Percentiles rank a stretch among this genome's conserved stretches.
Evolutionary conservation across 1,140 invertebrate genomes (phyloP).

Genomic region (Lucilia cuprina): DNA sequence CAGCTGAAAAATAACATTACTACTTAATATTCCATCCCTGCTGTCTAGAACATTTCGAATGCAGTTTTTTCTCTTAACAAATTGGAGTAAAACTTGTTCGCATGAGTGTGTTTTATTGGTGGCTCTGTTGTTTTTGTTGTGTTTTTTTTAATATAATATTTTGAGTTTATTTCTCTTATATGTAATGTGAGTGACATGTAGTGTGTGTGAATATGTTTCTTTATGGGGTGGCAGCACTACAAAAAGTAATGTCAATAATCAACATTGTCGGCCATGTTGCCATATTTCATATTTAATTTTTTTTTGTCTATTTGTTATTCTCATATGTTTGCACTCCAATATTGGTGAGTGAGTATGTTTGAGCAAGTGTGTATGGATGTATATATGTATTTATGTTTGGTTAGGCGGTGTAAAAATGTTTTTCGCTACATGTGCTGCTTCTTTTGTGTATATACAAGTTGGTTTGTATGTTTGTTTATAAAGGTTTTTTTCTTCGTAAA

Average conservation of each 20-base stretch:
- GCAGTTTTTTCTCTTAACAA: not conserved
- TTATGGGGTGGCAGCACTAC: conserved; percentile 18
- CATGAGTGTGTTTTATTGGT: not conserved
- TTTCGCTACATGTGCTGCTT: conserved; percentile 7
- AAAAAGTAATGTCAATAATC: conserved; percentile 27
- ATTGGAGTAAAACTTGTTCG: no score
- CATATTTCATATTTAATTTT: conserved; percentile 22
- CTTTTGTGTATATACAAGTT: not conserved
- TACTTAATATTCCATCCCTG: not conserved
- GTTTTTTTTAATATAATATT: not conserved
- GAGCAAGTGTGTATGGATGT: not conserved
- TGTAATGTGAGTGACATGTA: no score
- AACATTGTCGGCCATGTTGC: conserved; percentile 26
- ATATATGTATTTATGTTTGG: no score
- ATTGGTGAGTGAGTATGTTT: not conserved
- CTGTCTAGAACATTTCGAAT: not conserved
- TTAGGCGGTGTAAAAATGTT: not conserved
- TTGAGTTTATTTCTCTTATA: not conserved
- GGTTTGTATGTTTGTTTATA: not conserved
- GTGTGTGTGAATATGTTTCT: not conserved
- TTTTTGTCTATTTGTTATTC: not conserved
- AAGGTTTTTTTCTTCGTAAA: no score
- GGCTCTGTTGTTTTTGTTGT: not conserved
- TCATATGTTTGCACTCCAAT: not conserved
- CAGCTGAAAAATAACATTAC: no score